Base-by-base conservation (phyloP, 2,888 invertebrate species). In the Leptothorax acervorum region DNA sequence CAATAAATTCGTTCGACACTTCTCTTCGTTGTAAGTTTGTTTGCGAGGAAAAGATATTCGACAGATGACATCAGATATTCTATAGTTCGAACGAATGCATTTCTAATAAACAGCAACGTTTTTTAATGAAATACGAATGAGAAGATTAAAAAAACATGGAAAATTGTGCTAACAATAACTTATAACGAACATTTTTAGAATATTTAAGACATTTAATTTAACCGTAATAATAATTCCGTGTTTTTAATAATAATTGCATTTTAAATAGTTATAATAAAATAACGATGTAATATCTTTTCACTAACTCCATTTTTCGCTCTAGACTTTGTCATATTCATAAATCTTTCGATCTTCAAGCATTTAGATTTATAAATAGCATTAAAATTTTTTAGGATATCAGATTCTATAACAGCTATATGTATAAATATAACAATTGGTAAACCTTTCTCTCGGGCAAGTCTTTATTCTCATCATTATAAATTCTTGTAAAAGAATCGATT, bases 1-100 rank as follows among this genome's bases (percentile, higher is more conserved):
- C 35, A 60, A 78, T 60, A 60, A 78, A 71, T 68, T 74, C 60
- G 62, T 51, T 51, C 28, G 53, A 76, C 12, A 66, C 28, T 28
- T 48, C 28, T 45, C 45, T 9, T 6, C 4, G n/a, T 9, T 48
- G 11, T 18, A 63, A 63, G 62, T 39, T 68, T 2, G 23, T 62
- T n/a, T n/a, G 31, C 31, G 23, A 48, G 9, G 15, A 3, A 65
- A 65, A 75, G 35, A 73, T 55, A 48, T 48, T 65, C 6, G 45
- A n/a, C 45, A 48, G 35, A 4, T 23, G 35, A 63, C 31, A 23
- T 23, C 23, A n/a, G n/a, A 65, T 31, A 66, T 42, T 78, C 11
- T 42, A 15, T 0, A 12, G 18, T 62, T 35, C 15, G 23, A 23
- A 23, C 23, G 4, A 60, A 51, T 39, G 18, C 3, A 9, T 51